phyloP scores from a whole-genome alignment of 2,797 vertebrate species.

The Peromyscus aztecus region DNA sequence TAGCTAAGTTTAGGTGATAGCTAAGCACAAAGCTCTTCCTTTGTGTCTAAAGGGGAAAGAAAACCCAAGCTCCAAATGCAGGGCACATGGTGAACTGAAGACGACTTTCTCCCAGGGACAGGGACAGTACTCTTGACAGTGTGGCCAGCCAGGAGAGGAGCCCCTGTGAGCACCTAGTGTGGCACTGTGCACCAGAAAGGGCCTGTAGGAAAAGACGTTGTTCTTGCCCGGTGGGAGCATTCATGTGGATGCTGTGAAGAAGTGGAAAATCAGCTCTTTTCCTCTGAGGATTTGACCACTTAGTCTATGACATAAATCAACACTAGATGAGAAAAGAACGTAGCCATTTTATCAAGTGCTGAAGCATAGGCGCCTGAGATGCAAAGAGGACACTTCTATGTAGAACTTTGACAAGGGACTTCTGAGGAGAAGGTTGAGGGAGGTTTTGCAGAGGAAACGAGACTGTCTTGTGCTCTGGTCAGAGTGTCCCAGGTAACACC shows the following conservation, averaged over 20 bases:
- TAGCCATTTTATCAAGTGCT: background rate
- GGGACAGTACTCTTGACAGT: background rate
- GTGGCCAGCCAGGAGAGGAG: background rate
- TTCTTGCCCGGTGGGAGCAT: background rate
- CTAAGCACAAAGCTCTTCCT: constrained; percentile 45
- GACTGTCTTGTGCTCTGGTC: background rate
- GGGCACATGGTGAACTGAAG: background rate
- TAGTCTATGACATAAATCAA: background rate
- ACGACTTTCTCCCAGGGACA: background rate
- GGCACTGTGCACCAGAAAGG: no score
- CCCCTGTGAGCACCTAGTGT: background rate
- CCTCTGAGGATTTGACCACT: background rate
- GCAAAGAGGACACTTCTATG: background rate
- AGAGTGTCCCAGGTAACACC: background rate
- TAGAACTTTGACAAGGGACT: background rate
- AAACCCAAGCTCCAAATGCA: background rate
- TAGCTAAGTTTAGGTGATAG: constrained; percentile 64
- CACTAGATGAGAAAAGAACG: background rate
- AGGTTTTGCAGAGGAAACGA: background rate
- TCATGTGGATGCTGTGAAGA: background rate
- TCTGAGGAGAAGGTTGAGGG: background rate
- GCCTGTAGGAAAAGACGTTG: rapidly evolving
- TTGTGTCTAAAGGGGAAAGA: constrained; percentile 63
- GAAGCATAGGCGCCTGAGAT: background rate
- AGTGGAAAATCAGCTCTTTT: background rate